Conservation (phyloP, 2,797 vertebrate genomes). For the Lates japonicus region DNA sequence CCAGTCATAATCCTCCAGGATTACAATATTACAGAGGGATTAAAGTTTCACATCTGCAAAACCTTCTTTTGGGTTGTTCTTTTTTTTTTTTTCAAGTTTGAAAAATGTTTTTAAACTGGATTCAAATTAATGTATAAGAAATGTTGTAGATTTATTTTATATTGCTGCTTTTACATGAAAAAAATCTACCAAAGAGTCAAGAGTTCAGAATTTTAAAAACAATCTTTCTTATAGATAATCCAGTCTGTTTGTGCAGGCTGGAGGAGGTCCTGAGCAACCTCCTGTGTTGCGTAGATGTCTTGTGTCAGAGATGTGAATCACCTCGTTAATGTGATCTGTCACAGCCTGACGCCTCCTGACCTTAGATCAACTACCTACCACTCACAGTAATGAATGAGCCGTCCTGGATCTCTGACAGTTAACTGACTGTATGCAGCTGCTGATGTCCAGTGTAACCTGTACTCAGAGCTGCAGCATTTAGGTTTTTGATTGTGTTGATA, state of each 20-base stretch:
- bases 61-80: conserved; percentile 26
- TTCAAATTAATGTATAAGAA: neutral
- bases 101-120: neutral
- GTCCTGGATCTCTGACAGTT: conserved; percentile 3
- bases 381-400: conserved; percentile 40
- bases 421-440: neutral
- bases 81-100: conserved; percentile 8
- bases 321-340: conserved; percentile 39
- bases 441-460: neutral
- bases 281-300: neutral
- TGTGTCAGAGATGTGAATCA: conserved; percentile 20
- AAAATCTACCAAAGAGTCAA: neutral
- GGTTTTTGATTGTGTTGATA: neutral
- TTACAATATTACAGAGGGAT: conserved; percentile 68
- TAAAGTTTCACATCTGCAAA: conserved; percentile 48
- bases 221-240: neutral
- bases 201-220: neutral
- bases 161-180: neutral
- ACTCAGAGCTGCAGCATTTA: neutral
- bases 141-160: neutral
- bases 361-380: conserved; percentile 50
- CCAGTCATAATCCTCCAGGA: conserved; percentile 70
- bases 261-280: neutral
- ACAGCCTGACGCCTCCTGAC: conserved; percentile 34
- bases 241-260: neutral